Base-by-base conservation (phyloP, 2,797 vertebrate species). In the Gadopsis marmoratus region DNA sequence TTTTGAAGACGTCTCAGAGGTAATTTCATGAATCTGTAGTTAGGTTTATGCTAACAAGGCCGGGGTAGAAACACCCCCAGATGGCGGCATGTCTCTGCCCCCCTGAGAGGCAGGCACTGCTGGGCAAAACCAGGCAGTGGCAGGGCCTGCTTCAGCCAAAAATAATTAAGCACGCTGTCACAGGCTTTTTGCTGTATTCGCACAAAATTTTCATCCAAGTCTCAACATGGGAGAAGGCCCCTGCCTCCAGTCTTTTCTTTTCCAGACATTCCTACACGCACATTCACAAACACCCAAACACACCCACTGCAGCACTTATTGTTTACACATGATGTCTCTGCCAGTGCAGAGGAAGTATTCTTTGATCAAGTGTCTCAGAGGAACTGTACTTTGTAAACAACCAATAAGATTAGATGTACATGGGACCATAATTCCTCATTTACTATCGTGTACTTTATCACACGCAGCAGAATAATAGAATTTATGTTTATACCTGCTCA, bases 101-200 rank as follows among this genome's bases (percentile, higher is more conserved):
- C 85, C 88, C 66, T 80, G 93, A 94, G 95, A 93, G 81, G 83
- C 74, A 89, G 82, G 78, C 88, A 89, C 93, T 68, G 66, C 86
- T 89, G 91, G 92, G 90, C 90, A 86, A 88, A 85, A 82, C 81
- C 85, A 88, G 83, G 74, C 91, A 86, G 90, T 89, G 86, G 91
- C 91, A 84, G 87, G 90, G 89, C 87, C 92, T 76, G 89, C 88
- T 91, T 84, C 89, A 92, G 93, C 92, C 93, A 91, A 92, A 92
- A 93, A 95, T 95, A 95, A 95, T 95, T 94, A 95, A 95, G 93
- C 94, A 91, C 64, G 89, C 91, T 95, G 94, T 95, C 93, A 94
- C 81, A 55, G 74, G 78, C 77, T 89, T 96, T 95, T 91, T 94
- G 95, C 94, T 94, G 92, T 86, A 91, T 93, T 84, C 45, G 94